Conservation (phyloP, 1,140 invertebrate genomes). For the Cotesia glomerata region DNA sequence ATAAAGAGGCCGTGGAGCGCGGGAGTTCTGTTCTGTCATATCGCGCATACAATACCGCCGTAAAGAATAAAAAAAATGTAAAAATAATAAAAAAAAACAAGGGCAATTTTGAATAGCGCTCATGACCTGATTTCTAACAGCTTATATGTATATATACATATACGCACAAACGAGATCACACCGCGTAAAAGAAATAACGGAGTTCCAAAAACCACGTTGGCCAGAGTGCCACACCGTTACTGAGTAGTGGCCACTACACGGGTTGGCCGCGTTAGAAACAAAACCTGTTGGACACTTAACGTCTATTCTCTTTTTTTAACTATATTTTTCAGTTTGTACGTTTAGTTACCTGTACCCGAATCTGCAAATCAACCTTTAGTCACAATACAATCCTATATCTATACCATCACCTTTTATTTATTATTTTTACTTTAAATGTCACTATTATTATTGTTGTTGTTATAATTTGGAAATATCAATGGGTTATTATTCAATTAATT, state of each 20-base stretch:
- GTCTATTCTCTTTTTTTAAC: slow-evolving; percentile 7
- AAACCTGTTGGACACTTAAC: slow-evolving; percentile 48
- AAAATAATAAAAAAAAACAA: slow-evolving; percentile 17
- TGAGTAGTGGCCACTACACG: slow-evolving; percentile 13
- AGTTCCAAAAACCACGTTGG: slow-evolving; percentile 46
- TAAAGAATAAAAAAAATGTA: slow-evolving; percentile 4
- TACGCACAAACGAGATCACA: slow-evolving; percentile 24
- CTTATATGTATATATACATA: slow-evolving; percentile 20
- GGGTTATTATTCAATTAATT: too few relatives aligned
- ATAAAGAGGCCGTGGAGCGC: background rate
- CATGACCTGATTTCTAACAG: slow-evolving; percentile 50
- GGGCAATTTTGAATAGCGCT: slow-evolving; percentile 23
- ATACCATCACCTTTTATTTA: background rate
- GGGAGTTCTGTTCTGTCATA: background rate
- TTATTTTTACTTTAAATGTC: background rate
- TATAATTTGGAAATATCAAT: too few relatives aligned
- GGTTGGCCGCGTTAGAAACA: slow-evolving; percentile 50
- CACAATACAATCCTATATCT: background rate
- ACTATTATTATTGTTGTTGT: too few relatives aligned
- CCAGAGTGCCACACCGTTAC: slow-evolving; percentile 43
- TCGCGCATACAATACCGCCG: background rate
- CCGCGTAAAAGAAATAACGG: slow-evolving; percentile 50
- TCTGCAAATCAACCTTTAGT: background rate
- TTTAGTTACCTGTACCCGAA: background rate
- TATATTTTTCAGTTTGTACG: slow-evolving; percentile 2